phyloP scores from a whole-genome alignment of 37 sponge, comb jelly and placozoan species.

The Halichondria panicea region DNA sequence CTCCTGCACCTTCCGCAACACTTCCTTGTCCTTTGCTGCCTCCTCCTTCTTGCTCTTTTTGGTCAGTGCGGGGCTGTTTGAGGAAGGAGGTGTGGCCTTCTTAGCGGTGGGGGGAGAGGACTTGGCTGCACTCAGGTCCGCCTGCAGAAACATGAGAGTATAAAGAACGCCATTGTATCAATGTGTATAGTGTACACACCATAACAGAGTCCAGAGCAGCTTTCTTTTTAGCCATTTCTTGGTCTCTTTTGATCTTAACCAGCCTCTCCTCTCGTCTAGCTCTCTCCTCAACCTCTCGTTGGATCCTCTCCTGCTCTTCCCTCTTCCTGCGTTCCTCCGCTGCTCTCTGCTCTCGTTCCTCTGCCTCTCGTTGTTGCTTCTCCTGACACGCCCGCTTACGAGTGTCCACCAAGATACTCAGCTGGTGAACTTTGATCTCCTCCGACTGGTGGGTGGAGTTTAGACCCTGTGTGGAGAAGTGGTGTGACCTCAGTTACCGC shows the following conservation, averaged over 20 bases:
- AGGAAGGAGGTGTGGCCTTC: conserved; percentile 1
- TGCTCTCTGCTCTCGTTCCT: conserved; percentile 18
- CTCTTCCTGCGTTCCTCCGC: conserved; percentile 8
- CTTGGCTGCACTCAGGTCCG: not conserved
- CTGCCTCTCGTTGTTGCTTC: not conserved
- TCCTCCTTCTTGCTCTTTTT: conserved; percentile 5
- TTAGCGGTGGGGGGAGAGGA: not conserved
- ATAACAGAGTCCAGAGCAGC: not conserved
- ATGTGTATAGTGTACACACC: not conserved
- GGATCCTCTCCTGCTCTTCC: conserved; percentile 47
- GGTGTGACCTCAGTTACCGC: too few relatives aligned
- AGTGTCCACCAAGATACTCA: conserved; percentile 1
- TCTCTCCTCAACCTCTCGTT: conserved; percentile 20
- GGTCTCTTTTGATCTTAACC: conserved; percentile 38
- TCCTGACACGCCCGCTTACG: conserved; percentile 23
- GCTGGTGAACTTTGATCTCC: not conserved
- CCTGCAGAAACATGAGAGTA: not conserved
- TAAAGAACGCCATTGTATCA: not conserved
- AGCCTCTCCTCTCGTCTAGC: conserved; percentile 31
- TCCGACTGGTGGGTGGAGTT: not conserved
- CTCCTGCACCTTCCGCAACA: conserved; percentile 28
- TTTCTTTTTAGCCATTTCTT: conserved; percentile 26
- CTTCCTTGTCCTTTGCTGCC: conserved; percentile 14
- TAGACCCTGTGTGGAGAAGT: conserved; percentile 26
- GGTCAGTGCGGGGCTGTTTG: not conserved